Evolutionary conservation across 2,113 vertebrate genomes (phyloP), one percentile per base, ranked within the genome.

Genomic region (rat (Rattus norvegicus)): DNA sequence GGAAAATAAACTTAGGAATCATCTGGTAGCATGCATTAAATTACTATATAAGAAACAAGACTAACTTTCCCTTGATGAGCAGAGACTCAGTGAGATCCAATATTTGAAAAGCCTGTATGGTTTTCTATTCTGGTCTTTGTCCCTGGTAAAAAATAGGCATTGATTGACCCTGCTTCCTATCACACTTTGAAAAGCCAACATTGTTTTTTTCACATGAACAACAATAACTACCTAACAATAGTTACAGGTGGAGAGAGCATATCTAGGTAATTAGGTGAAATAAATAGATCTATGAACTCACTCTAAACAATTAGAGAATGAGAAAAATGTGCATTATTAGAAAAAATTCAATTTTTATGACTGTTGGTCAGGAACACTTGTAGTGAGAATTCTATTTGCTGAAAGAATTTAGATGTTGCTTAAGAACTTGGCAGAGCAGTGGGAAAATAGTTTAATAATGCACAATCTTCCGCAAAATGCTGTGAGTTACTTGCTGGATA

Each of bases 401-500:
- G 17, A 28, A 3, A 19, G 87, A 28, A 24, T 19, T 79, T 85
- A 63, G 80, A 70, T 75, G 6, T n/a, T 65, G 47, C 13, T 39
- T 43, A 3, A 52, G 77, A 67, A 11, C 43, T 93, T 30, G 8
- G 63, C 0, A 88, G 30, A 59, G 30, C 4, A 52, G 39, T 77
- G 2, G 3, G 30, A 13, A 54, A 3, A 69, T 49, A 33, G 47
- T 4, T 6, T 17, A 63, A 12, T 47, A 56, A 12, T 69, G 2
- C 2, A 67, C 63, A 92, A 5, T 8, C 30, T 28, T 81, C n/a
- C 61, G 24, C 65, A 19, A 39, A 39, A 56, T 90, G 11, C 54
- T 9, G 0, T n/a, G 14, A 36, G 2, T 26, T 26, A 3, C 26
- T 33, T 49, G 61, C 11, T n/a, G 7, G 4, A 4, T 65, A 3